A percentile compares a stretch with the other conserved stretches of the same genome.
Evolutionary conservation across 2,888 invertebrate species (phyloP).

Genomic region (Netelia melanura): DNA sequence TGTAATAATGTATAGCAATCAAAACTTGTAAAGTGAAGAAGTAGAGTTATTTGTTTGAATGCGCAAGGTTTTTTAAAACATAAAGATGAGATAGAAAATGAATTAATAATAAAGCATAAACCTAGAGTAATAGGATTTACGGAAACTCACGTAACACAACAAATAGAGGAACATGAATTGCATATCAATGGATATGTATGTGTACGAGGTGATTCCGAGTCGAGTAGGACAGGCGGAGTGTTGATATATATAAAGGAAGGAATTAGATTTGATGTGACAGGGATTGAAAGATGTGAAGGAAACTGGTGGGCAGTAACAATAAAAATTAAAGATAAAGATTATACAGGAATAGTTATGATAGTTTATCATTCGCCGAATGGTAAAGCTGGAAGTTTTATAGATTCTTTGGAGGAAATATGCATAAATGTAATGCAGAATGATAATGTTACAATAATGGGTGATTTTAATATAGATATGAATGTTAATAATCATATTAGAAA

Average conservation of each 20-base stretch:
- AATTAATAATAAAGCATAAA: conserved; percentile 9
- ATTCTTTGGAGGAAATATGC: not conserved
- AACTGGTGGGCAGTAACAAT: conserved; percentile 44
- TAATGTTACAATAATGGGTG: conserved; percentile 7
- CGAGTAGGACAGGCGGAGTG: conserved; percentile 36
- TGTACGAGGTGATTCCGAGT: conserved; percentile 22
- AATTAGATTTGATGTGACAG: conserved; percentile 34
- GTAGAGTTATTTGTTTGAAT: too few relatives aligned
- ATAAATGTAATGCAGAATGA: conserved; percentile 30
- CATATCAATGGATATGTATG: too few relatives aligned
- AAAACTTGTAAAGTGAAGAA: too few relatives aligned
- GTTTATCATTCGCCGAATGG: conserved; percentile 38
- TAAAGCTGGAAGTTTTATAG: conserved; percentile 14
- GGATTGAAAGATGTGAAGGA: conserved; percentile 5
- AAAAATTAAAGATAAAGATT: conserved; percentile 36
- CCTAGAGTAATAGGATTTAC: conserved; percentile 35
- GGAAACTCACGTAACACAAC: conserved; percentile 59
- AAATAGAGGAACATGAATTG: too few relatives aligned
- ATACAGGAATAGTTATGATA: conserved; percentile 13
- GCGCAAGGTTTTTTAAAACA: conserved; percentile 40
- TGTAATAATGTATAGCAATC: too few relatives aligned
- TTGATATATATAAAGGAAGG: conserved; percentile 41
- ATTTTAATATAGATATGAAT: not conserved
- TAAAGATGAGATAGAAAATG: conserved; percentile 65
- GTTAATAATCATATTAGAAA: conserved; percentile 32